phyloP scores from a whole-genome alignment of 1,140 invertebrate genomes.

The Drosophila malerkotliana region DNA sequence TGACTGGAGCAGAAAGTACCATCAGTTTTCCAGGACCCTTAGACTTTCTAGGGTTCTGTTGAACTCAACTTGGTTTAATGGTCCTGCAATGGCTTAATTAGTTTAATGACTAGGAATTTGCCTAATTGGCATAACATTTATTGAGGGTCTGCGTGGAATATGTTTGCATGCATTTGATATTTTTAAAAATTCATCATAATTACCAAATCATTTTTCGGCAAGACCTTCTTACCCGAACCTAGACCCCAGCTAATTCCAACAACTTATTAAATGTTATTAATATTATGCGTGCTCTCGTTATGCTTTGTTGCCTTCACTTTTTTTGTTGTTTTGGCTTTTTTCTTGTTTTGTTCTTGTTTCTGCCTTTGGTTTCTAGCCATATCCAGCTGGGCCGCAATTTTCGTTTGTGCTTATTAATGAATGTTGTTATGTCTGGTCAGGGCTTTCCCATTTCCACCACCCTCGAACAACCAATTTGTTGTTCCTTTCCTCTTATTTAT shows the following conservation, averaged over 20 bases:
- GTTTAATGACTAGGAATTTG: constrained; percentile 21
- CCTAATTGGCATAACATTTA: constrained; percentile 23
- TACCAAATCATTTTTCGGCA: constrained; percentile 44
- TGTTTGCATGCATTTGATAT: constrained; percentile 23
- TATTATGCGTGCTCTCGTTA: constrained; percentile 59
- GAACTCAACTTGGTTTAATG: constrained; percentile 9
- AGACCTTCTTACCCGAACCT: background rate
- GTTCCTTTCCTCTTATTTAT: constrained; percentile 66
- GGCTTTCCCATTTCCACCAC: constrained; percentile 52
- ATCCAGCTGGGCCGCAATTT: constrained; percentile 71
- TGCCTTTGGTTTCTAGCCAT: constrained; percentile 29
- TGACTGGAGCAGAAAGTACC: constrained; percentile 4
- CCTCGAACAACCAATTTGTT: constrained; percentile 32
- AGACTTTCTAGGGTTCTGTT: background rate
- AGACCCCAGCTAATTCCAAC: constrained; percentile 57
- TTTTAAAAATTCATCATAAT: constrained; percentile 59
- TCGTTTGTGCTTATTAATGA: constrained; percentile 75
- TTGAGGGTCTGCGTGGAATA: constrained; percentile 7
- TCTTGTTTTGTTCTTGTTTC: constrained; percentile 21
- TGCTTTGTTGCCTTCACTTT: constrained; percentile 29
- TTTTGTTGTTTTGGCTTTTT: constrained; percentile 18
- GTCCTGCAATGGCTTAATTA: constrained; percentile 13
- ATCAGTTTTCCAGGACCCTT: background rate
- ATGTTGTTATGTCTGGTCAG: constrained; percentile 72
- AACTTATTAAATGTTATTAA: constrained; percentile 80